Evolutionary conservation across 1,140 invertebrate genomes (phyloP).

Genomic region (Heliconius hermathena): DNA sequence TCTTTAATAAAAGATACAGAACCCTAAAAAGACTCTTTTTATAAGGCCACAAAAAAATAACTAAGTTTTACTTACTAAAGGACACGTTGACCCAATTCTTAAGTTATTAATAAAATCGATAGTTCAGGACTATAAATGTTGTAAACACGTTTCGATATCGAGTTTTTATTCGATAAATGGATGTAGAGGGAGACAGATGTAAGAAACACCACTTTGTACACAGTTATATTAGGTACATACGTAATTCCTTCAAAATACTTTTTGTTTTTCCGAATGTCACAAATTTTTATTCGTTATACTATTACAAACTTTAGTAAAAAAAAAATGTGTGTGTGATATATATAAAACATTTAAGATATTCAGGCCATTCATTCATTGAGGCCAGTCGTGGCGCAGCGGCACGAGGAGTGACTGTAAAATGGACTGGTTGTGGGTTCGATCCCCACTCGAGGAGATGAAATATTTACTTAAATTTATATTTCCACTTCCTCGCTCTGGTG

Average conservation of each 20-base stretch:
- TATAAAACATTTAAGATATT: too few relatives aligned
- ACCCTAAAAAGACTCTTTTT: background rate
- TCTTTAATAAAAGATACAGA: too few relatives aligned
- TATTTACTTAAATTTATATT: too few relatives aligned
- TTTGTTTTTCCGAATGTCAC: background rate
- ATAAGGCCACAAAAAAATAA: background rate
- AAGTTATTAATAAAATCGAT: constrained; percentile 14
- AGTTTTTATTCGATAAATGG: constrained; percentile 25
- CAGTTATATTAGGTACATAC: constrained; percentile 33
- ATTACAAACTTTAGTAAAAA: background rate
- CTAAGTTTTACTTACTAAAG: background rate
- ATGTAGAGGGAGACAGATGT: constrained; percentile 44
- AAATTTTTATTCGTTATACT: background rate
- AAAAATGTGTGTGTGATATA: too few relatives aligned
- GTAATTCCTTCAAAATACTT: background rate
- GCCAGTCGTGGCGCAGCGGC: too few relatives aligned
- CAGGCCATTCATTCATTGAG: too few relatives aligned
- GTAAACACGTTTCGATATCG: constrained; percentile 36
- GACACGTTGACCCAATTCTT: constrained; percentile 1
- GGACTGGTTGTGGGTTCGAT: too few relatives aligned
- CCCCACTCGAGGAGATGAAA: too few relatives aligned
- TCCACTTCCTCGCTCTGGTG: too few relatives aligned
- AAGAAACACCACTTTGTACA: constrained; percentile 52
- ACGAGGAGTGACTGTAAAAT: too few relatives aligned
- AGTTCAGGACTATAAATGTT: constrained; percentile 15